Evolutionary conservation across 1,140 invertebrate genomes (phyloP).

Genomic region (Lamellibrachia luymesi): DNA sequence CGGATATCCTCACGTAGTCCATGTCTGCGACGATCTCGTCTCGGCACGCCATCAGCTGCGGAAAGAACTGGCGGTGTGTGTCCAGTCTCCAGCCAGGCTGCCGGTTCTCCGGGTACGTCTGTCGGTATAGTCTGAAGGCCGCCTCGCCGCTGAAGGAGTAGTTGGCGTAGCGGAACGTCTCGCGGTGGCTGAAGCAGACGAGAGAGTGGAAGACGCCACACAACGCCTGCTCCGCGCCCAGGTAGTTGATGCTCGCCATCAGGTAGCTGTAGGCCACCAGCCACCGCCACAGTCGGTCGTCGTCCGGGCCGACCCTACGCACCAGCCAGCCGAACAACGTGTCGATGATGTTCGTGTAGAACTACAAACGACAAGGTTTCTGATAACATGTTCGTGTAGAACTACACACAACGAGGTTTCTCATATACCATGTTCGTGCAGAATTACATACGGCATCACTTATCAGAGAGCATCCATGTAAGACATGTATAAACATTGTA

Average conservation of each 20-base stretch:
- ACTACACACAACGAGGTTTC: too few relatives aligned
- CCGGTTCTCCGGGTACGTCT: constrained; percentile 21
- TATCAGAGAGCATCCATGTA: not conserved
- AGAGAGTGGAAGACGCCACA: constrained; percentile 26
- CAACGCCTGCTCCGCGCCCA: constrained; percentile 31
- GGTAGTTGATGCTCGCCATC: constrained; percentile 25
- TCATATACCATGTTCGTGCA: too few relatives aligned
- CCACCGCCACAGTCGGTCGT: constrained; percentile 14
- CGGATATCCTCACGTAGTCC: constrained; percentile 22
- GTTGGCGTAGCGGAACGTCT: constrained; percentile 31
- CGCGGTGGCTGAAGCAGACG: constrained; percentile 30
- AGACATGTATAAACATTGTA: not conserved
- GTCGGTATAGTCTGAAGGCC: constrained; percentile 25
- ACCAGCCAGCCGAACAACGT: constrained; percentile 27
- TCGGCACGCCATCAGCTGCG: constrained; percentile 23
- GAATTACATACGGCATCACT: too few relatives aligned
- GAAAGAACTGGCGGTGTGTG: constrained; percentile 23
- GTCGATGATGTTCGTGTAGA: constrained; percentile 29
- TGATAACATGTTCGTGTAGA: not conserved
- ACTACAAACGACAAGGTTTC: constrained; percentile 7
- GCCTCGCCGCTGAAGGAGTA: constrained; percentile 29
- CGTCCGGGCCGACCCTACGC: constrained; percentile 10
- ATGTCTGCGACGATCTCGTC: constrained; percentile 28
- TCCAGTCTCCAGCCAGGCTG: constrained; percentile 16
- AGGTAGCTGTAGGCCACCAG: constrained; percentile 24